Percentiles rank a stretch among this genome's conserved stretches.
These are phyloP conservation scores for Drosophila melanogaster DNA, from an alignment of 1,140 invertebrate genomes.

Conservation along the genomic window Release_6_plus_ISO1_MT NT_033777.3:14828001-14828500, in stretches of 20 bases:
- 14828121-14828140: neutral
- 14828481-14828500: neutral
- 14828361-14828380: too few relatives aligned
- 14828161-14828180: too few relatives aligned
- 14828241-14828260: too few relatives aligned
- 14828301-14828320: too few relatives aligned
- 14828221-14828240: too few relatives aligned
- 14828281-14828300: too few relatives aligned
- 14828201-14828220: too few relatives aligned
- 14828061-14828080: conserved; percentile 38
- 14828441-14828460: neutral
- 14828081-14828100: conserved; percentile 24
- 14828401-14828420: neutral
- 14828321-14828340: too few relatives aligned
- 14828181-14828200: too few relatives aligned
- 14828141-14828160: neutral
- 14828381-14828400: neutral
- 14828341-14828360: too few relatives aligned
- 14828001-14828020: conserved; percentile 21
- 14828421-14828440: neutral
- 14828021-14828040: conserved; percentile 18
- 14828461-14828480: neutral
- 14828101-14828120: conserved; percentile 16
- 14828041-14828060: conserved; percentile 45
- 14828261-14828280: too few relatives aligned